Percentiles rank a stretch among this genome's conserved stretches.
Conservation (phyloP, 2,113 vertebrate genomes). For the Copsychus sechellarum region DNA sequence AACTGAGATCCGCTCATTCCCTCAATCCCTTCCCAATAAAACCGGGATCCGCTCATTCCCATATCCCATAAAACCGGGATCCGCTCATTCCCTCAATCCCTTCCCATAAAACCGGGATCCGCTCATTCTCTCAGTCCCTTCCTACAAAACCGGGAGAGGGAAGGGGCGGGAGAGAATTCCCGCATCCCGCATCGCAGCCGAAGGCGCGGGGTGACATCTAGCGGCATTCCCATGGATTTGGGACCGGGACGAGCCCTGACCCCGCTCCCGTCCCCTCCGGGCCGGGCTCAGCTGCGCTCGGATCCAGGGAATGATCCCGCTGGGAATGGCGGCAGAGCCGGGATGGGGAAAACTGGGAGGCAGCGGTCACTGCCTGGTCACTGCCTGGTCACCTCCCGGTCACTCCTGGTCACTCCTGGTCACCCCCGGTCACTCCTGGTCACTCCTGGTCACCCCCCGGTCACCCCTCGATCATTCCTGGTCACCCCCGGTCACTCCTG, state of each 20-base stretch:
- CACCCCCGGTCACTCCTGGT: slow-evolving; percentile 86
- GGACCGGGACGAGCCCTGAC: background rate
- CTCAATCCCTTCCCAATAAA: background rate
- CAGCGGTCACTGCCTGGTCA: slow-evolving; percentile 64
- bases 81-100: too few relatives aligned
- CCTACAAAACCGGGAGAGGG: background rate
- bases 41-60: too few relatives aligned
- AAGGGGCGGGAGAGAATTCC: background rate
- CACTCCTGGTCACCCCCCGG: background rate
- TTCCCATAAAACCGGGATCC: too few relatives aligned
- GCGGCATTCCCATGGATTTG: slow-evolving; percentile 60
- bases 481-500: background rate
- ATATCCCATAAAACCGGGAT: too few relatives aligned
- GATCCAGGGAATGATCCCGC: background rate
- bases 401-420: background rate
- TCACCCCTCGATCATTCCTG: background rate
- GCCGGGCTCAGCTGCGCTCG: too few relatives aligned
- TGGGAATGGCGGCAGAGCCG: slow-evolving; percentile 32
- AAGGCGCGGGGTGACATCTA: slow-evolving; percentile 78
- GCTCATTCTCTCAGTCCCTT: slow-evolving; percentile 37
- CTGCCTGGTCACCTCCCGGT: background rate
- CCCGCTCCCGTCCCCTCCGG: too few relatives aligned
- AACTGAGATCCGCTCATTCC: too few relatives aligned
- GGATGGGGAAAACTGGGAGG: slow-evolving; percentile 91
- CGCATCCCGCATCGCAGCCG: background rate